A percentile compares a stretch with the other conserved stretches of the same genome.
These are phyloP conservation scores for Myopa tessellatipennis DNA, from an alignment of 2,888 invertebrate species.

Conservation along the genomic window DNA sequence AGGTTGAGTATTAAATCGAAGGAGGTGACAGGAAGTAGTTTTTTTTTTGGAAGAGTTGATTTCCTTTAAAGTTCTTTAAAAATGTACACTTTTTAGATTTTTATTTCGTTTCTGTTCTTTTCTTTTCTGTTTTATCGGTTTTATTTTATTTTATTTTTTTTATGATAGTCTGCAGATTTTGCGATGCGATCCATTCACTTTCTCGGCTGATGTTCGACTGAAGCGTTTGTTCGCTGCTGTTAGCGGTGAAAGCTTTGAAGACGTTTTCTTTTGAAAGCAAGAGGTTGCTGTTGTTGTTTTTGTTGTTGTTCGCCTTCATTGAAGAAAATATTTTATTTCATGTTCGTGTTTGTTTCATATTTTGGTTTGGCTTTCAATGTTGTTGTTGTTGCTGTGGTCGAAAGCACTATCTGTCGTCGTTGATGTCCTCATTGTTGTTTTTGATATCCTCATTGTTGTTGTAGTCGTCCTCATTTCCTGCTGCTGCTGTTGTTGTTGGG, in stretches of 20 bases:
- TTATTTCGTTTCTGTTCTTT: background rate
- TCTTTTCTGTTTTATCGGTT: background rate
- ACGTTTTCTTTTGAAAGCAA: no score
- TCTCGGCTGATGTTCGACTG: constrained; percentile 51
- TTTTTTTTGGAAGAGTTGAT: no score
- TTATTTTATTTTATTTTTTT: background rate
- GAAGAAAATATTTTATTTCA: no score
- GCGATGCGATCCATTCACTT: constrained; percentile 47
- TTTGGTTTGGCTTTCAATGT: background rate
- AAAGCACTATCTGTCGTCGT: no score
- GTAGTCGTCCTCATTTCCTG: no score
- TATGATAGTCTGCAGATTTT: background rate
- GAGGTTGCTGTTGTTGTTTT: constrained; percentile 30
- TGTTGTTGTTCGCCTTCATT: constrained; percentile 20
- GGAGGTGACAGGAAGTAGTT: background rate
- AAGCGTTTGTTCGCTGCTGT: constrained; percentile 42
- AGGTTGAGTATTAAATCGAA: background rate
- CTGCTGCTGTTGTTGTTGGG: constrained; percentile 25
- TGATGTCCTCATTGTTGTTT: no score
- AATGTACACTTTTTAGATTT: background rate
- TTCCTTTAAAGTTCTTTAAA: background rate
- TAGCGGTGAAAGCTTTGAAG: constrained; percentile 46
- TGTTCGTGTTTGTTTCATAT: no score
- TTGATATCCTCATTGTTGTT: no score
- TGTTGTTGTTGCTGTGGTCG: constrained; percentile 36